phyloP scores from a whole-genome alignment of 1,140 invertebrate genomes.

The Pentalonia nigronervosa region DNA sequence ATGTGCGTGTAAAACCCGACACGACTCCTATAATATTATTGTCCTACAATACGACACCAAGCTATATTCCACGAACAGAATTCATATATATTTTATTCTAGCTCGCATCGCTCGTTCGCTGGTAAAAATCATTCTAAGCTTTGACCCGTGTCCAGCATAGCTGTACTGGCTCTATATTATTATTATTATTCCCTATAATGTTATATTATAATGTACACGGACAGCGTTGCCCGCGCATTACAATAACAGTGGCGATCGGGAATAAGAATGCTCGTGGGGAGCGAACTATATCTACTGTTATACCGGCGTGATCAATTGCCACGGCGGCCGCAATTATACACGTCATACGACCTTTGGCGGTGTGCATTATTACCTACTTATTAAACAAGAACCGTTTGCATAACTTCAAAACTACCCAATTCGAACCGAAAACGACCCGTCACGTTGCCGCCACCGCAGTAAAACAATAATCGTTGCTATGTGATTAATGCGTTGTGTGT shows the following conservation, averaged over 20 bases:
- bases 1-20: neutral
- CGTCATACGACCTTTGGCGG: neutral
- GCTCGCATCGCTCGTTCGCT: neutral
- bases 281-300: neutral
- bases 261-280: neutral
- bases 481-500: constrained; percentile 53
- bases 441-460: neutral
- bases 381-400: constrained; percentile 36
- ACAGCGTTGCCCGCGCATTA: neutral
- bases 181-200: too few species aligned
- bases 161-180: too few species aligned
- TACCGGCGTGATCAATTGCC: neutral
- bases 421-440: constrained; percentile 27
- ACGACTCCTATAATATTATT: neutral
- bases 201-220: neutral
- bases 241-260: neutral
- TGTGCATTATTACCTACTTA: neutral
- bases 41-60: neutral
- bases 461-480: constrained; percentile 50
- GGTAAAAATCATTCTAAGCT: neutral
- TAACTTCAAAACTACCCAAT: constrained; percentile 41
- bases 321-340: neutral
- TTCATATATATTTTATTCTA: neutral
- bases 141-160: neutral
- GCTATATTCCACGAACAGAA: neutral